Conservation (phyloP, 2,113 vertebrate genomes). For the Oncorhynchus gorbuscha region DNA sequence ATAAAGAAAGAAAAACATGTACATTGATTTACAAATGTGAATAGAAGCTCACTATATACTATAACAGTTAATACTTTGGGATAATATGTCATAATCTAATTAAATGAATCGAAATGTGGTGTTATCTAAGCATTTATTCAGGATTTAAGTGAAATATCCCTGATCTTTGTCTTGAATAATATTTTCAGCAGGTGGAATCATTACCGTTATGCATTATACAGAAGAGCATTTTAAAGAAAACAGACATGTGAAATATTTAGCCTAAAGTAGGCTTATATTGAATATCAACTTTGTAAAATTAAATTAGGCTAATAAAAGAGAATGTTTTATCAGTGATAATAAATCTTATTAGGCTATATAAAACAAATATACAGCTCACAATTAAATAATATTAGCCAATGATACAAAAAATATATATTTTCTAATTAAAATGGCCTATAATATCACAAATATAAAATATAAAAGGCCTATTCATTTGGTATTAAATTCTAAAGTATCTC, state of each 20-base stretch:
- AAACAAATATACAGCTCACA: neutral
- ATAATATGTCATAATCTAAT: neutral
- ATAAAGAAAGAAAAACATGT: neutral
- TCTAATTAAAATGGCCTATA: too few relatives aligned
- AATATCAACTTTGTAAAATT: neutral
- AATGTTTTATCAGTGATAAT: neutral
- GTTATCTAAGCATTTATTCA: neutral
- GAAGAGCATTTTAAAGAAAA: too few relatives aligned
- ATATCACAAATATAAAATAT: too few relatives aligned
- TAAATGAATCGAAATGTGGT: neutral
- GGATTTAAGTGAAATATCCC: neutral
- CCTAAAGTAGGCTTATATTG: neutral
- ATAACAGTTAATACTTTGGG: neutral
- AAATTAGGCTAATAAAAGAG: neutral
- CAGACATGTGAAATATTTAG: neutral
- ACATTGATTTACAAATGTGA: neutral
- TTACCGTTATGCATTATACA: too few relatives aligned
- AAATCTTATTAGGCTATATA: neutral
- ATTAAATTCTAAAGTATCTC: neutral
- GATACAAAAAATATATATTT: too few relatives aligned
- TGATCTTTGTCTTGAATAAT: neutral
- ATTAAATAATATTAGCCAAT: neutral
- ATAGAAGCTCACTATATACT: neutral
- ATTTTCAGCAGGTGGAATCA: neutral
- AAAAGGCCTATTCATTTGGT: too few relatives aligned